Percentiles rank a stretch among this genome's conserved stretches.
Evolutionary conservation across 2,113 vertebrate species (phyloP).

Genomic region (Terrapene triunguis): DNA sequence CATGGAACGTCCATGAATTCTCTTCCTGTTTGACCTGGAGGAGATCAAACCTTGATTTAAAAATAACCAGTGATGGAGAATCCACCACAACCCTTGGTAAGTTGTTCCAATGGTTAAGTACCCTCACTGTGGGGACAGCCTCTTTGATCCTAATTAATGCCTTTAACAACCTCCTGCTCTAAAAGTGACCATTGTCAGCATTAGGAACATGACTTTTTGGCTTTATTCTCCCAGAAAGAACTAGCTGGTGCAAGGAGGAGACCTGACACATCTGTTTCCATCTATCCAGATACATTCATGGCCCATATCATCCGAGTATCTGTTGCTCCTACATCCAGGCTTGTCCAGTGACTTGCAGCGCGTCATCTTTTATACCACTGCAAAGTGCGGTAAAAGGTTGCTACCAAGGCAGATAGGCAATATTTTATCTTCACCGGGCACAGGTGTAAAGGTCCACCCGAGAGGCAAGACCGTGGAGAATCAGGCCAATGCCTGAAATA

Average conservation of each 20-base stretch:
- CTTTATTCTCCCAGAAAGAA: not conserved
- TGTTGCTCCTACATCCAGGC: not conserved
- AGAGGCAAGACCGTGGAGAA: not conserved
- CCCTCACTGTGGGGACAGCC: not conserved
- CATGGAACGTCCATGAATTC: not conserved
- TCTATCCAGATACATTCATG: rapidly evolving
- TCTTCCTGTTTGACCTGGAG: not conserved
- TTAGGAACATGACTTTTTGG: not conserved
- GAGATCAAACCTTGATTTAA: not conserved
- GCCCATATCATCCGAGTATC: not conserved
- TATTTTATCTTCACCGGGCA: not conserved
- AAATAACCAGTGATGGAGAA: not conserved
- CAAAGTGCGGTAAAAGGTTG: not conserved
- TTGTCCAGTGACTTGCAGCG: not conserved
- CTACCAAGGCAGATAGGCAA: not conserved
- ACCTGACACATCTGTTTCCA: not conserved
- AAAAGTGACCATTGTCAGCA: not conserved
- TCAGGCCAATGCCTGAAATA: not conserved
- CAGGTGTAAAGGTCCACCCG: not conserved
- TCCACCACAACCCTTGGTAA: not conserved
- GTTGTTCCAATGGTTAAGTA: not conserved
- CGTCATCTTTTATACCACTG: not conserved
- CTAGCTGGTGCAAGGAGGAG: not conserved
- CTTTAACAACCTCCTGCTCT: not conserved
- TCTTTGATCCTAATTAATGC: not conserved